These are phyloP conservation scores for Cephonodes hylas DNA, from an alignment of 2,888 invertebrate genomes.

Conservation along the genomic window DNA sequence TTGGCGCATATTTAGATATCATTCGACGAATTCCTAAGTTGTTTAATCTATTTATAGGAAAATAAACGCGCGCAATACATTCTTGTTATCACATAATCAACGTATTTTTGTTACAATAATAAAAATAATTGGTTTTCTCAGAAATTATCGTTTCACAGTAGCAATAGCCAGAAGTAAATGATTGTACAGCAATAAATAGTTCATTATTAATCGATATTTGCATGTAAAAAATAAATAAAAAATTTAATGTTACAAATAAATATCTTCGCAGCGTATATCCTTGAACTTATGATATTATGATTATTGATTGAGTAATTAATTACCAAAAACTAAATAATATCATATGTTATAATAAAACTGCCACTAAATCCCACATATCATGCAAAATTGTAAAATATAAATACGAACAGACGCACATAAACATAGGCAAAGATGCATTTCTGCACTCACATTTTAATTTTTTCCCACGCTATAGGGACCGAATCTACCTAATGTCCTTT, in stretches of 20 bases:
- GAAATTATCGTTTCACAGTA: slow-evolving; percentile 9
- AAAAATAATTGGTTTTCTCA: not conserved
- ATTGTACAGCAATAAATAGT: not conserved
- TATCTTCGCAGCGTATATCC: not conserved
- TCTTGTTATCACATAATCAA: slow-evolving; percentile 3
- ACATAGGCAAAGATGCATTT: too few relatives aligned
- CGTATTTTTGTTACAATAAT: not conserved
- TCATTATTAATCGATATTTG: not conserved
- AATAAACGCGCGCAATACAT: not conserved
- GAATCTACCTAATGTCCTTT: too few relatives aligned
- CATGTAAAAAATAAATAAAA: not conserved
- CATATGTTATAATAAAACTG: too few relatives aligned
- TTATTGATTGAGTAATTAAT: too few relatives aligned
- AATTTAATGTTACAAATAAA: not conserved
- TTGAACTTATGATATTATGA: too few relatives aligned
- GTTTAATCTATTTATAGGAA: not conserved
- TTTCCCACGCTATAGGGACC: too few relatives aligned
- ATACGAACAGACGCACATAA: too few relatives aligned
- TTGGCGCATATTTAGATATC: not conserved
- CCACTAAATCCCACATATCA: too few relatives aligned
- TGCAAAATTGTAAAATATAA: too few relatives aligned
- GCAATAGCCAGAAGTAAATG: slow-evolving; percentile 9
- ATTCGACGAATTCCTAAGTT: not conserved
- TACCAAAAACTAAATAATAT: too few relatives aligned
- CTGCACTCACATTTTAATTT: too few relatives aligned